Conservation (phyloP, 2,888 invertebrate genomes). For the Aspidiotus destructor region DNA sequence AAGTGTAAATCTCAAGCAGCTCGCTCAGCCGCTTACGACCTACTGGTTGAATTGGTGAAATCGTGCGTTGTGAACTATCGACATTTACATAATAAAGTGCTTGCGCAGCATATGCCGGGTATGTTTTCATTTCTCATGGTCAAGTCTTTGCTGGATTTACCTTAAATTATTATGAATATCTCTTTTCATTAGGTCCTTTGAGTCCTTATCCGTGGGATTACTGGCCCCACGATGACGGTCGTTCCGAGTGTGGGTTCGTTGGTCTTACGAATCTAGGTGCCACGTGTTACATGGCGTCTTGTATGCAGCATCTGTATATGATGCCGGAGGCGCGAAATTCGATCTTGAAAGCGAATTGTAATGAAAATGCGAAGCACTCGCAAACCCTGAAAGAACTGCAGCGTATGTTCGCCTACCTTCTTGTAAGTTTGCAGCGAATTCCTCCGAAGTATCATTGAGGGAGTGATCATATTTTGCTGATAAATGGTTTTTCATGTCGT, state of each 20-base stretch:
- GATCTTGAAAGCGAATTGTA: constrained; percentile 66
- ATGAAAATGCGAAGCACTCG: constrained; percentile 62
- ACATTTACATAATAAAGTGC: constrained; percentile 67
- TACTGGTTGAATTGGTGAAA: constrained; percentile 77
- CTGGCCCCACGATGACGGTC: constrained; percentile 92
- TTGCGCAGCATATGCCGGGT: constrained; percentile 78
- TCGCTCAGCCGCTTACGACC: constrained; percentile 80
- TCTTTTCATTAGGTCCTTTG: constrained; percentile 51
- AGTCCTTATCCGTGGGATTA: constrained; percentile 92
- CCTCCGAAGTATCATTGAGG: background rate
- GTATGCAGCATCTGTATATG: constrained; percentile 95
- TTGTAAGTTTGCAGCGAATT: constrained; percentile 45
- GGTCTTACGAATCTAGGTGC: constrained; percentile 91
- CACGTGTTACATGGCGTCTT: constrained; percentile 95
- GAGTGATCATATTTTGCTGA: background rate
- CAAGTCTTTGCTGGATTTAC: background rate
- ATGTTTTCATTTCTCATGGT: constrained; percentile 34
- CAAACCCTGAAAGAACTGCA: constrained; percentile 77
- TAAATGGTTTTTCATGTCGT: constrained; percentile 15
- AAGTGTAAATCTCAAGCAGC: constrained; percentile 88
- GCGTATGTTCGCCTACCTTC: constrained; percentile 87
- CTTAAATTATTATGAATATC: background rate
- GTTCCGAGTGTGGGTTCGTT: constrained; percentile 88
- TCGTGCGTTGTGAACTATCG: constrained; percentile 77
- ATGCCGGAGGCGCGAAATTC: constrained; percentile 86